phyloP scores from a whole-genome alignment of 2,113 vertebrate species.

The Rhynchomys soricoides region DNA sequence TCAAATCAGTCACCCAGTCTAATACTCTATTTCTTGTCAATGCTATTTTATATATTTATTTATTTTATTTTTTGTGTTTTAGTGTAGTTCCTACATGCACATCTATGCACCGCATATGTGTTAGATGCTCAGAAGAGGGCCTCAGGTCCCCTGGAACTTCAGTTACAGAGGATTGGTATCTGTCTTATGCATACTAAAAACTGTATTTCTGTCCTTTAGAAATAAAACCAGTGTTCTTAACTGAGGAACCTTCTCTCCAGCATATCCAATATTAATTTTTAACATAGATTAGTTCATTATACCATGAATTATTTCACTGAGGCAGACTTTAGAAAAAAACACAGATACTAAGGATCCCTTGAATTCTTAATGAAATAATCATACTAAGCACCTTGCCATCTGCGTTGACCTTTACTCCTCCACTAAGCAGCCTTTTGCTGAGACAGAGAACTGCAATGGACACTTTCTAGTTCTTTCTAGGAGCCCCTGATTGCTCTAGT shows the following conservation, averaged over 20 bases:
- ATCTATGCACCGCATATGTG: not conserved
- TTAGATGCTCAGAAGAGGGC: not conserved
- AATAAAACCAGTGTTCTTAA: not conserved
- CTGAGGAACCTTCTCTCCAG: not conserved
- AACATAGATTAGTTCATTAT: not conserved
- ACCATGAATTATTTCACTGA: not conserved
- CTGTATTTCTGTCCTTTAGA: not conserved
- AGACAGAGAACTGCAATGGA: not conserved
- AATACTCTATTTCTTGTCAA: not conserved
- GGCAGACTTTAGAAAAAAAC: not conserved
- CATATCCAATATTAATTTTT: not conserved
- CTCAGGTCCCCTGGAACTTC: not conserved
- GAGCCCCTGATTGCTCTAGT: not conserved
- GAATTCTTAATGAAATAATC: not conserved
- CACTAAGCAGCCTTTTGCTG: too few relatives aligned
- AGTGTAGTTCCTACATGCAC: not conserved
- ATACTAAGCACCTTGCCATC: too few relatives aligned
- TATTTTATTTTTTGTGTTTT: not conserved
- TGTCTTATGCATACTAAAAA: not conserved
- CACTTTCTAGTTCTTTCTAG: not conserved
- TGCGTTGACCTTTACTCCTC: not conserved
- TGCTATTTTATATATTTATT: not conserved
- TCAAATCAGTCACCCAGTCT: not conserved
- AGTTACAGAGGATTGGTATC: not conserved
- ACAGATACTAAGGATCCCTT: not conserved